Base-by-base conservation (phyloP, 1,140 invertebrate species). In the Drosophila parabipectinata region DNA sequence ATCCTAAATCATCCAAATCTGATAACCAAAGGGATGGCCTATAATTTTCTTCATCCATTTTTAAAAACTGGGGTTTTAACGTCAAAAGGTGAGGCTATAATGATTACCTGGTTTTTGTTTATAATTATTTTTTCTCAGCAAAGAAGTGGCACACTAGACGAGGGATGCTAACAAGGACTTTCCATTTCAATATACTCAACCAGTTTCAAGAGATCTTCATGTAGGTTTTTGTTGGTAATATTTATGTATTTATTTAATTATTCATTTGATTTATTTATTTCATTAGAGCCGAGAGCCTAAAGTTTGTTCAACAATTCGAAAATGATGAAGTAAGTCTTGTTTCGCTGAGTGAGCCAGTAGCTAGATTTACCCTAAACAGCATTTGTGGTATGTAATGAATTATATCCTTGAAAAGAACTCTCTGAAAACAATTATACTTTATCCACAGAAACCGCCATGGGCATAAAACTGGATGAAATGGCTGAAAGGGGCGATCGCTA, bases 101-200 rank as follows among this genome's bases (percentile, higher is more conserved):
- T 14, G 1, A 2, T 44, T 44, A 18, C 8, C 5, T 44, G 2
- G 3, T 41, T 44, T 1, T 14, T 24, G 18, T 47, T 47, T 47
- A 1, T 47, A 44, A 44, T 9, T 6, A 44, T 44, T 98, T 98
- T 32, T 10, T 32, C 97, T 0, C 44, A 90, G 90, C 57, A 72
- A 90, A 92, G 10, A 97, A 97, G 93, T 99, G 97, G 97, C 94
- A 94, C 34, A 75, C 83, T 0, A 92, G 97, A 34, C 93, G 97
- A 50, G 97, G 96, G 92, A 93, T 98, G 67, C 91, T 98, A 3
- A 98, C 97, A 0, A 96, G 97, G 5, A 95, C 97, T 0, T 98
- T 98, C 91, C 97, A 98, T 91, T 98, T 98, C 79, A 96, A 96
- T 80, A 96, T 98, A 59, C 92, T 98, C 5, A 44, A 44, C 14